Conservation (phyloP, 2,888 invertebrate species). For the Acleris sparsana region DNA sequence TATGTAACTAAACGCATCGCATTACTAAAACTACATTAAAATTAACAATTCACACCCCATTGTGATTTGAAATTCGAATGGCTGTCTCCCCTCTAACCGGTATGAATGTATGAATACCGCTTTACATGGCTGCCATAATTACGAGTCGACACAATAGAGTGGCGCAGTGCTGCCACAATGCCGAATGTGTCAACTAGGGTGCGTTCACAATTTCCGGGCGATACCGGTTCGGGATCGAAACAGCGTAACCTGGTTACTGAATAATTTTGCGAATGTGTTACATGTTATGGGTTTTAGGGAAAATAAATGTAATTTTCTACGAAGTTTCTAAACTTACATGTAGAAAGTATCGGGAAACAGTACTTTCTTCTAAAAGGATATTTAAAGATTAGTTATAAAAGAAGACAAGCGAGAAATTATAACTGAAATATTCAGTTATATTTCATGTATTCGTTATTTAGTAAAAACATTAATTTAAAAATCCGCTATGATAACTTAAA, state of each 20-base stretch:
- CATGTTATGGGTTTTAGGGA: slow-evolving; percentile 11
- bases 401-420: too few relatives aligned
- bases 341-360: too few relatives aligned
- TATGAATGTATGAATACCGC: slow-evolving; percentile 41
- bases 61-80: slow-evolving; percentile 29
- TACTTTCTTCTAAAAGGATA: too few relatives aligned
- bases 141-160: slow-evolving; percentile 42
- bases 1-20: slow-evolving; percentile 47
- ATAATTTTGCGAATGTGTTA: slow-evolving; percentile 15
- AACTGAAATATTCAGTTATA: too few relatives aligned
- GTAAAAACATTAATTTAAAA: too few relatives aligned
- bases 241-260: slow-evolving; percentile 25
- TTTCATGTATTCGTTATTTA: too few relatives aligned
- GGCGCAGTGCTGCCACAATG: slow-evolving; percentile 53
- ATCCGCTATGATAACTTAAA: too few relatives aligned
- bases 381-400: too few relatives aligned
- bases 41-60: slow-evolving; percentile 57
- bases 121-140: slow-evolving; percentile 61
- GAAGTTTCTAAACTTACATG: too few relatives aligned
- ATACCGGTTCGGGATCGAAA: slow-evolving; percentile 35
- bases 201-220: slow-evolving; percentile 46
- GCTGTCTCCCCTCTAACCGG: slow-evolving; percentile 24
- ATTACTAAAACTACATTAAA: slow-evolving; percentile 60
- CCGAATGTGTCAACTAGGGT: slow-evolving; percentile 41
- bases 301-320: slow-evolving; percentile 8